phyloP scores from a whole-genome alignment of 2,113 vertebrate genomes.

The Caretta caretta region DNA sequence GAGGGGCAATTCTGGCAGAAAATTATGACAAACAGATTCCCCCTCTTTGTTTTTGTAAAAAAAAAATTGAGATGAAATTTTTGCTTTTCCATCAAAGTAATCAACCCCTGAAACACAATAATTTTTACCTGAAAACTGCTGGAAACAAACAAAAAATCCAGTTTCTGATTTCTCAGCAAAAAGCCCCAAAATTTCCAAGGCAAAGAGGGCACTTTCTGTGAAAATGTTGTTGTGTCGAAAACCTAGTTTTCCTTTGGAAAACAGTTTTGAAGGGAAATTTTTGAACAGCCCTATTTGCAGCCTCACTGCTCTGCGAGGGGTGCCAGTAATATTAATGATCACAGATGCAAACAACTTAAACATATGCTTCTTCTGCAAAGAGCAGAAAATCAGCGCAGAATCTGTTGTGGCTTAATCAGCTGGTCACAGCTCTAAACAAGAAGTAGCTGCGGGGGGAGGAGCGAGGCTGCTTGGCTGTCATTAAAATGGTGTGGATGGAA shows the following conservation, averaged over 20 bases:
- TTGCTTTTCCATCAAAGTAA: neutral
- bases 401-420: slow-evolving; percentile 1
- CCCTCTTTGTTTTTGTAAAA: neutral
- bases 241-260: neutral
- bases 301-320: neutral
- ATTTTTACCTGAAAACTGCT: neutral
- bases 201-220: neutral
- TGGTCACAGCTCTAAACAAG: neutral
- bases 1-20: neutral
- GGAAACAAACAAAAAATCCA: neutral
- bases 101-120: neutral
- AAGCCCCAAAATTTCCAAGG: no score
- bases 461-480: slow-evolving; percentile 47
- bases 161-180: neutral
- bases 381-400: rapidly evolving
- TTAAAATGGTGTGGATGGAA: slow-evolving; percentile 54
- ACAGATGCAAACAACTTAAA: rapidly evolving
- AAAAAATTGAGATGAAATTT: neutral
- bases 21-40: neutral
- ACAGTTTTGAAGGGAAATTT: neutral
- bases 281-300: neutral
- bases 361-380: neutral
- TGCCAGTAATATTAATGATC: neutral
- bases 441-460: neutral
- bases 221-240: neutral